Evolutionary conservation across 2,113 vertebrate genomes (phyloP), one percentile per base, ranked within the genome.

Genomic region (Sinosuthora webbiana): DNA sequence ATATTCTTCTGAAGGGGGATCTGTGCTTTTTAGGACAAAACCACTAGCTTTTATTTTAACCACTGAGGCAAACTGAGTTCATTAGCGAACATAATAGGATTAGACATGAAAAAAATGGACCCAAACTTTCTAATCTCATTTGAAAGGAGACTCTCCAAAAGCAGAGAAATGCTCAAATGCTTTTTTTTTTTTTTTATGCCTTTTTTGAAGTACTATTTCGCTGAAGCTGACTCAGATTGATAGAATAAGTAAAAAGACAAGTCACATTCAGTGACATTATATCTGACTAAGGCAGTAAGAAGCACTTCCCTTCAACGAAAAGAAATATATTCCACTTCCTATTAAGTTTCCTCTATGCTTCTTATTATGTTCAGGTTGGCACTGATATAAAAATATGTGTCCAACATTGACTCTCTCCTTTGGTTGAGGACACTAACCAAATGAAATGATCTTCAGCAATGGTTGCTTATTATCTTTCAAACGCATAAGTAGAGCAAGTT

Each of bases 41-140:
- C 64, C 67, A 73, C 35, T 67, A 90, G 87, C 89, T 97, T 95
- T 97, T 93, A 94, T 95, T 96, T 92, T 97, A 96, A 94, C 90
- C 65, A 63, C 65, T 52, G 93, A 96, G 92, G 82, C 93, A 95
- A 95, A 96, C 65, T 93, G 88, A 92, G 94, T 96, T 96, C 86
- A 97, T 96, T 97, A 96, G 96, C 67, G 52, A 97, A 67, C 53
- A 87, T 97, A 97, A 97, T 92, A 95, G 97, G 94, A 97, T 96
- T 97, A 96, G 69, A 93, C 96, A 75, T 94, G 50, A 96, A 93
- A 53, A 53, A 94, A 93, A 94, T 91, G 62, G 83, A 74, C 57
- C 63, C 73, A 89, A 93, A 86, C 94, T 94, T 97, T 92, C 83
- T 97, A 96, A 97, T 89, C 90, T 96, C 79, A 90, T 97, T 97